Base-by-base conservation (phyloP, 2,797 vertebrate genomes). In the Siniperca undulata region DNA sequence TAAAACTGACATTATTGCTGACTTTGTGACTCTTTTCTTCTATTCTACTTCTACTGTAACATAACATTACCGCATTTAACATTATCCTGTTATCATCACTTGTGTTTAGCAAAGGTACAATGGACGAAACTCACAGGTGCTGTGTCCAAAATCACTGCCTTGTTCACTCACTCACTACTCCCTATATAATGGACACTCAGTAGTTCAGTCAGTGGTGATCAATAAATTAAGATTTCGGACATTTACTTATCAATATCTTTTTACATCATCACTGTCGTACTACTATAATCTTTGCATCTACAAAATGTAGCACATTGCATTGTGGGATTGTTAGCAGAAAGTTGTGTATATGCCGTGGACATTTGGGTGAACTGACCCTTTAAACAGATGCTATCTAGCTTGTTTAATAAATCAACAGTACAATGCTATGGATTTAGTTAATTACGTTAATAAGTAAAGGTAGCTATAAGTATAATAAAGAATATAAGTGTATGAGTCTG, bases 331-430 rank as follows among this genome's bases (percentile, higher is more conserved):
- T 27, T 17, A 30, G n/a, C 55, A 50, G 48, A 44, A 44, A 44
- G 12, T 14, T 44, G 38, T 40, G 38, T 10, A 44, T 8, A 44
- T 44, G 13, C 42, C 12, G 3, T 42, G 40, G 40, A 42, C 0
- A 61, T 56, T 72, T 72, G 13, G 59, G 19, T 64, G 52, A 87
- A 42, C 5, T 27, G 11, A 50, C 10, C 12, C 38, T 71, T 74
- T 65, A 44, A 53, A 56, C 20, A 53, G 24, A 7, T 69, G 16
- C 13, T 24, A 14, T 52, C 2, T 19, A 20, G 1, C 7, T 34
- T 61, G 13, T 53, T 14, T 42, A 10, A 68, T 6, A 12, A 52
- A 55, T 30, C 24, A 60, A 12, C 1, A 64, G 17, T n/a, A 0
- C 7, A 62, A 50, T 22, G 12, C 48, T 38, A 14, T 27, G n/a